These are phyloP conservation scores for Ectropis grisescens DNA, from an alignment of 1,140 invertebrate genomes.

Conservation along the genomic window DNA sequence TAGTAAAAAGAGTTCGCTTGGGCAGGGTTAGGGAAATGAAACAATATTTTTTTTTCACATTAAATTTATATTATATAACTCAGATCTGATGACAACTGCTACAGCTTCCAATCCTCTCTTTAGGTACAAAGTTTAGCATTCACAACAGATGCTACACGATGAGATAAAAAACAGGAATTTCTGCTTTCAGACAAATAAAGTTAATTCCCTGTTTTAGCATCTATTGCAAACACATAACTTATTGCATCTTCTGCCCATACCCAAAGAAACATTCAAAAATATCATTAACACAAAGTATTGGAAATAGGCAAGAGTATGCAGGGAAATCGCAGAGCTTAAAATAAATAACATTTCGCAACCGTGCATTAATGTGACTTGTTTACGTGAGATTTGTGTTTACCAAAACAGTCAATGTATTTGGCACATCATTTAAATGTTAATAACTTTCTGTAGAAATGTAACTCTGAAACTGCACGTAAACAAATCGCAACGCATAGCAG, in stretches of 20 bases:
- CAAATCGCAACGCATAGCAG: constrained; percentile 37
- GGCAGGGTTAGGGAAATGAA: constrained; percentile 38
- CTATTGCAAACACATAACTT: too few species aligned
- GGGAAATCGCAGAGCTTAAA: constrained; percentile 20
- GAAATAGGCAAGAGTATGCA: neutral
- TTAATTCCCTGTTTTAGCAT: too few species aligned
- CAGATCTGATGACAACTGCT: constrained; percentile 37
- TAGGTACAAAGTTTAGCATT: too few species aligned
- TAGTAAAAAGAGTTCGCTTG: constrained; percentile 24
- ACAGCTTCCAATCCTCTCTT: constrained; percentile 12
- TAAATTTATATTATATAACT: constrained; percentile 58
- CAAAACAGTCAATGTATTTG: too few species aligned
- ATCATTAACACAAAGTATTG: too few species aligned
- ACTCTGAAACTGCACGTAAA: constrained; percentile 10
- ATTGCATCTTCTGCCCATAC: too few species aligned
- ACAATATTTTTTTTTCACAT: constrained; percentile 59
- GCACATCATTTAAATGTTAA: too few species aligned
- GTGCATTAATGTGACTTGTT: constrained; percentile 2
- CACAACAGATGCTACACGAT: too few species aligned
- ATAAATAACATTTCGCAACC: constrained; percentile 3
- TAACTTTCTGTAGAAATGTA: too few species aligned
- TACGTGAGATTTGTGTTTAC: constrained; percentile 2
- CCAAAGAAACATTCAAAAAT: too few species aligned
- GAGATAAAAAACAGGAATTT: too few species aligned
- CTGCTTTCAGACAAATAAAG: too few species aligned